These are phyloP conservation scores for Hirtodrosophila alboralis DNA, from an alignment of 2,888 invertebrate genomes.

Conservation along the genomic window DNA sequence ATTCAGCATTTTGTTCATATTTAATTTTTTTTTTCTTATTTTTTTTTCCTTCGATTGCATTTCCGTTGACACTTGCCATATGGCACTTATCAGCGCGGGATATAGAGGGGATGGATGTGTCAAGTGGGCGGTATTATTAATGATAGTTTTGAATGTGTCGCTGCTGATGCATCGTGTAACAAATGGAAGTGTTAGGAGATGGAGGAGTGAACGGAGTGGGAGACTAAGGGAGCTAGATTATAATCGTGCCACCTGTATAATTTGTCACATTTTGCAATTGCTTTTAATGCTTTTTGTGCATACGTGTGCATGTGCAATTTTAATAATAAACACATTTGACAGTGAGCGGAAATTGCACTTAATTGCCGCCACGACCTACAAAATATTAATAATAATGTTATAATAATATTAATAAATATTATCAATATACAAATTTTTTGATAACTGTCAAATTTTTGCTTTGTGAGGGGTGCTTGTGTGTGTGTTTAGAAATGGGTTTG, in stretches of 20 bases:
- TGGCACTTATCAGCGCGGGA: slow-evolving; percentile 43
- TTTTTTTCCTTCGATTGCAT: slow-evolving; percentile 34
- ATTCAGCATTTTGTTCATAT: slow-evolving; percentile 13
- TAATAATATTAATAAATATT: slow-evolving; percentile 17
- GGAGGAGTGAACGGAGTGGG: too few relatives aligned
- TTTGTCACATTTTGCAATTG: slow-evolving; percentile 31
- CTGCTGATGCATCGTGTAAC: slow-evolving; percentile 37
- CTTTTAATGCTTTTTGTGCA: not conserved
- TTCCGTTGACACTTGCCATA: slow-evolving; percentile 67
- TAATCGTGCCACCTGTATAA: slow-evolving; percentile 7
- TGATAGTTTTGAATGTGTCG: slow-evolving; percentile 35
- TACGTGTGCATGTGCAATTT: slow-evolving; percentile 12
- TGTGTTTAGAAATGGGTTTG: too few relatives aligned
- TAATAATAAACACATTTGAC: slow-evolving; percentile 43
- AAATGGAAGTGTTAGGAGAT: too few relatives aligned
- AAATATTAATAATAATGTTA: too few relatives aligned
- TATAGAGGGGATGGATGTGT: slow-evolving; percentile 9
- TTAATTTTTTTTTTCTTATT: slow-evolving; percentile 12
- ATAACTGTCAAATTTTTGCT: too few relatives aligned
- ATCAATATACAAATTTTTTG: not conserved
- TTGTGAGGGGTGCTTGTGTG: too few relatives aligned
- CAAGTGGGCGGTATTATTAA: slow-evolving; percentile 51
- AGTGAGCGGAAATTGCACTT: slow-evolving; percentile 61
- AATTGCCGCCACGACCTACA: slow-evolving; percentile 45
- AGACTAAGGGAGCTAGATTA: not conserved